Evolutionary conservation across 2,113 vertebrate genomes (phyloP).

Genomic region (Peromyscus leucopus): DNA sequence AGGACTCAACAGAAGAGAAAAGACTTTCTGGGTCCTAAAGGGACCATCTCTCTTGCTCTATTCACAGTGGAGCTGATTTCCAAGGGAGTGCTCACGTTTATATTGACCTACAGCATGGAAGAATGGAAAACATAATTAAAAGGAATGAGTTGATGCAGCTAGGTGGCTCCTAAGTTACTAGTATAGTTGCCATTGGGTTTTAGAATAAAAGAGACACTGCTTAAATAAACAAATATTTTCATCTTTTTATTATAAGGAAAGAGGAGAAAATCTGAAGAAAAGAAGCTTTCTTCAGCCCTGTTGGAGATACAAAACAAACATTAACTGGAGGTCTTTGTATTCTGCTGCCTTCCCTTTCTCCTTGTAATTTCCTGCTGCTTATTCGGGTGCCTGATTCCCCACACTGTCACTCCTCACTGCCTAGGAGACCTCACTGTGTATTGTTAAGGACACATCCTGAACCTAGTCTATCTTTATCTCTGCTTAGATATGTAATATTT

Average conservation of each 20-base stretch:
- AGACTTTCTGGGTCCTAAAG: no score
- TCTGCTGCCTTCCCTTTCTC: conserved; percentile 33
- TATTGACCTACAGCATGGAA: no score
- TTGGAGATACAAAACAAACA: conserved; percentile 45
- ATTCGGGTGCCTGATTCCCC: neutral
- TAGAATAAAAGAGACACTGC: conserved; percentile 37
- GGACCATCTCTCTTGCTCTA: no score
- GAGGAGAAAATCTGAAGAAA: conserved; percentile 36
- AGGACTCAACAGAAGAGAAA: no score
- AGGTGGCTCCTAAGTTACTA: no score
- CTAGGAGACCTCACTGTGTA: neutral
- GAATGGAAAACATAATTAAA: no score
- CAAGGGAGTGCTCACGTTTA: no score
- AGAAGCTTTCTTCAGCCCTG: conserved; percentile 13
- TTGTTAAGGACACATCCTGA: conserved; percentile 21
- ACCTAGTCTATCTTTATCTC: neutral
- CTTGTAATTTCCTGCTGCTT: conserved; percentile 11
- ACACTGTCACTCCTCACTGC: neutral
- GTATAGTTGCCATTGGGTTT: no score
- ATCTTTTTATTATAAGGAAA: conserved; percentile 58
- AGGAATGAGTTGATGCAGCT: no score
- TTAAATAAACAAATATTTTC: conserved; percentile 52
- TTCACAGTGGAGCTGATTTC: no score
- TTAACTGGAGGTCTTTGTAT: conserved; percentile 26
- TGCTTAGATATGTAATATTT: neutral